Evolutionary conservation across 2,113 vertebrate species (phyloP).

Genomic region (Hippocampus mohnikei): DNA sequence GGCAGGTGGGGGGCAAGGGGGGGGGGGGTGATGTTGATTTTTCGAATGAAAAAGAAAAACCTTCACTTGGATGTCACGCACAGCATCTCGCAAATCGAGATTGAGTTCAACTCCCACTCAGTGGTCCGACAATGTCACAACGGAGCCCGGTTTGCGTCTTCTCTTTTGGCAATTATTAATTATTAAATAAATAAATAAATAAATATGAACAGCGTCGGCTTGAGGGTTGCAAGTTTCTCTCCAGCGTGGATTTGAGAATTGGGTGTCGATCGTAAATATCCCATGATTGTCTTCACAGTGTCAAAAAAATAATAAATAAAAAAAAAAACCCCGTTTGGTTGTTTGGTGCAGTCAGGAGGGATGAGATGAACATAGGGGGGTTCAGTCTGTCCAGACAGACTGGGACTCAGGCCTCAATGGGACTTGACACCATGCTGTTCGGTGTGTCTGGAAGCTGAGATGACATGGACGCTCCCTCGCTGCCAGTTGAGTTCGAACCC

Average conservation of each 20-base stretch:
- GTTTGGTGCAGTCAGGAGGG: constrained; percentile 73
- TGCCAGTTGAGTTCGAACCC: constrained; percentile 96
- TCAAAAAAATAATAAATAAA: constrained; percentile 79
- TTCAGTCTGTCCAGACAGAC: constrained; percentile 27
- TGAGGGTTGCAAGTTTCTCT: constrained; percentile 10
- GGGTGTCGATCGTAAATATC: constrained; percentile 73
- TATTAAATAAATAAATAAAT: constrained; percentile 28
- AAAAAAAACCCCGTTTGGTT: constrained; percentile 80
- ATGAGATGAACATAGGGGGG: constrained; percentile 13
- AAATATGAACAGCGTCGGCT: constrained; percentile 74
- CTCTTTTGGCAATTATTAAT: constrained; percentile 80
- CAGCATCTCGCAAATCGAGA: constrained; percentile 69
- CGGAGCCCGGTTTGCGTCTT: constrained; percentile 44
- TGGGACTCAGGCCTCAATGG: constrained; percentile 89
- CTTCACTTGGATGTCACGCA: constrained; percentile 71
- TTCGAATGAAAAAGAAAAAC: constrained; percentile 65
- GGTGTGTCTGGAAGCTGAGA: constrained; percentile 98
- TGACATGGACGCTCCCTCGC: constrained; percentile 98
- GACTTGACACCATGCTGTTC: constrained; percentile 99
- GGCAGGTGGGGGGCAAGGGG: constrained; percentile 32
- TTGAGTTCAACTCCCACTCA: constrained; percentile 63
- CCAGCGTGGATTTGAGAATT: constrained; percentile 48
- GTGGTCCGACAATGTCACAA: constrained; percentile 39
- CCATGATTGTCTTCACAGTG: constrained; percentile 99
- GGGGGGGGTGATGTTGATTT: constrained; percentile 32